Evolutionary conservation across 2,888 invertebrate genomes (phyloP), one percentile per base, ranked within the genome.

Genomic region (Neoscelio sp.): DNA sequence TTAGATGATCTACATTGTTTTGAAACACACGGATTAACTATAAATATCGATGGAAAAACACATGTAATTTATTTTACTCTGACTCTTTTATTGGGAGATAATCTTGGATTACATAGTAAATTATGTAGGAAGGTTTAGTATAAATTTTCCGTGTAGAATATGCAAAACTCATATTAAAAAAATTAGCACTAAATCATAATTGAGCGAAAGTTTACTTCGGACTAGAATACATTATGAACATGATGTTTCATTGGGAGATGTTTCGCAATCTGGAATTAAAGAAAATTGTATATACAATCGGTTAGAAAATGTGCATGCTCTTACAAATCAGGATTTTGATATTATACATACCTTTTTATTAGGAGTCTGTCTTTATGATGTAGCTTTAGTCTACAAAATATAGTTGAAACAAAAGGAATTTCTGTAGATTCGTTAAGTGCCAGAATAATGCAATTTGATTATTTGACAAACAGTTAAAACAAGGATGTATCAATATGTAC

Each of bases 1-100:
- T 8, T 78, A 10, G 23, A 70, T 42, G 78, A 82, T 30, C 38
- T 81, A 7, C 15, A 68, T 40, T 42, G 42, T 38, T 67, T 82
- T 28, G 77, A 54, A 20, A 64, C 10, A 17, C 17, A 67, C 1
- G 58, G 60, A 10, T 38, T 60, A 26, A 20, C 7, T 2, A 8
- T 73, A 4, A 62, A n/a, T 17, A 12, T 38, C 6, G 18, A 46
- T 68, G 50, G 44, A 18, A 26, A 28, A 35, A 7, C 3, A 2
- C 7, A 18, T 18, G 26, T 13, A 23, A 13, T 73, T 8, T 46
- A 64, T 23, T 70, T 77, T 35, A 20, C 20, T 48, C 17, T 70
- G 28, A 52, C 40, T 7, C 5, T 60, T 4, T 18, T 62, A 10
- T 2, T 38, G 15, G 28, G 28, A 2, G 28, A 28, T 28, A 28